Evolutionary conservation across 2,888 invertebrate genomes (phyloP), one percentile per base, ranked within the genome.

Genomic region (Seira sanloemensis): DNA sequence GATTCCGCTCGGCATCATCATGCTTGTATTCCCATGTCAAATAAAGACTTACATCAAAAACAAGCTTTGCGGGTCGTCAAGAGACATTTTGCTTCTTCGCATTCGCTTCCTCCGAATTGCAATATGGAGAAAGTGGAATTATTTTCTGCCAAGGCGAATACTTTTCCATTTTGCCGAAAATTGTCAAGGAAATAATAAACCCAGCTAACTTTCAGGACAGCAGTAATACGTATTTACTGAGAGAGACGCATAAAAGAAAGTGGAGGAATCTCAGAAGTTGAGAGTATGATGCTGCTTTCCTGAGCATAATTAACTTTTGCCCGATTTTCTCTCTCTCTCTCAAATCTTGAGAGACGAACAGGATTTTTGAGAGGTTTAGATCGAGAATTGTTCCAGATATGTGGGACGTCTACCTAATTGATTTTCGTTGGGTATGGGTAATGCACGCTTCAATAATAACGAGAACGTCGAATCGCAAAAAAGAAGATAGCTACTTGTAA

Each of bases 261-360:
- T 2, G 21, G 7, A 9, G 4, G 23, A 62, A 62, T 62, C 21
- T 37, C 21, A 21, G 62, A 62, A 62, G 16, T 62, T 62, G 58
- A 58, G 58, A 62, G n/a, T 62, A 58, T 62, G 4, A 21, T 21
- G 62, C 19, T 62, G 19, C 62, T 62, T 16, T 62, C 62, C n/a
- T 62, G 62, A 62, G 62, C 62, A n/a, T 62, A 62, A 62, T 62
- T 62, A 62, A 62, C 62, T 62, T 62, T 62, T 62, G 19, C 62
- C 21, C 23, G 7, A 62, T n/a, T 62, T 62, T 58, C 21, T n/a
- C n/a, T n/a, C n/a, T n/a, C n/a, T n/a, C 21, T 62, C 7, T 23
- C 21, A 21, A 62, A n/a, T 62, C 62, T 62, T 62, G n/a, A 7
- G 23, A 62, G 62, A 62, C 23, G 62, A 62, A 21, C 19, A 62